Evolutionary conservation across 2,113 vertebrate genomes (phyloP), one percentile per base, ranked within the genome.

Genomic region (Cariama cristata): DNA sequence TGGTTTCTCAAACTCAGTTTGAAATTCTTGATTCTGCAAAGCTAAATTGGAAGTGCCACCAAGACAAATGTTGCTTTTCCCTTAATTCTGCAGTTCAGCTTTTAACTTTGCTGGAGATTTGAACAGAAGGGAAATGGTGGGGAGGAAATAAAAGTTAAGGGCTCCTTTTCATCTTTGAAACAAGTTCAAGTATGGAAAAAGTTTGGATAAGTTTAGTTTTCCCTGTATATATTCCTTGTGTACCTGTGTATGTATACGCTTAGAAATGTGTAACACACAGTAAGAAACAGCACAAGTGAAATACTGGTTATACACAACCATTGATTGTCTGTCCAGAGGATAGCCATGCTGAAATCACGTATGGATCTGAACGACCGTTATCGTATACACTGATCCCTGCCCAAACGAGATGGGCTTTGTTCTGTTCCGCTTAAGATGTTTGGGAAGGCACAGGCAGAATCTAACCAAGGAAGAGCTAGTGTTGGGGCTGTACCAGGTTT

Each of bases 271-370:
- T 22, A 26, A 50, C 2, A 14, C 52, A 5, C 21, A 15, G 19
- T 56, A 23, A 79, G 32, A 42, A 11, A 11, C 12, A 85, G 44
- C 32, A 20, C 1, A 1, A 30, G 66, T 58, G 8, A 92, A 89
- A 89, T 55, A 21, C 17, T 76, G 62, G 45, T 49, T 82, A 15
- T 63, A 42, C 50, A 56, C 35, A 64, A 3, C 9, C 35, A 68
- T 60, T 72, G 89, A 87, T 87, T 87, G 33, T 64, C 84, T 93
- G 56, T 87, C 64, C n/a, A 9, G 60, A 66, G 66, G 85, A 87
- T 72, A 69, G 58, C 74, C n/a, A 2, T 24, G 40, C 79, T 85
- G 81, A 85, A 92, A 64, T 93, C 74, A 35, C 11, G 0, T 16
- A 28, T 45, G 87, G 73, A 67, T 91, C 86, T 24, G 38, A 38